A percentile compares a stretch with the other conserved stretches of the same genome.
These are phyloP conservation scores for Panagrolaimus sp. DNA, from an alignment of 1,140 invertebrate species.

Conservation along the genomic window DNA sequence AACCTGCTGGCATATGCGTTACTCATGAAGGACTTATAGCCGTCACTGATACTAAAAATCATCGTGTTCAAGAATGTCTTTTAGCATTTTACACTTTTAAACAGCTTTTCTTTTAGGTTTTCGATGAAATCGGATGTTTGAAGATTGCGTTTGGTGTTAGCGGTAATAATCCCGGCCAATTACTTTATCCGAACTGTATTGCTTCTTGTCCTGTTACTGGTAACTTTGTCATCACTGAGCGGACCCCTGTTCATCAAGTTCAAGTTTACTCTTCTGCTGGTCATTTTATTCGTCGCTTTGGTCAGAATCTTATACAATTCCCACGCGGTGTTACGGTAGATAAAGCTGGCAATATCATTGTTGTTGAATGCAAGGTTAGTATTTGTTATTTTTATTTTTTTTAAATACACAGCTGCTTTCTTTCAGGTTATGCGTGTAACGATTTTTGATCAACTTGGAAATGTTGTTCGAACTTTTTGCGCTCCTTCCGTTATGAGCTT, in stretches of 20 bases:
- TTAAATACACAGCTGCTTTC: no score
- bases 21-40: neutral
- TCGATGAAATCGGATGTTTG: neutral
- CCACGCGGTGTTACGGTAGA: conserved; percentile 15
- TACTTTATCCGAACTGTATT: conserved; percentile 18
- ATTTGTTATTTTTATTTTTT: no score
- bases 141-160: neutral
- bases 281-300: conserved; percentile 18
- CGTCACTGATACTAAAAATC: conserved; percentile 16
- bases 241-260: conserved; percentile 13
- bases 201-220: conserved; percentile 3
- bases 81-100: neutral
- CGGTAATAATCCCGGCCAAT: neutral
- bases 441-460: conserved; percentile 7
- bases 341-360: neutral
- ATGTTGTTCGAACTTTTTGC: neutral
- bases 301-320: neutral
- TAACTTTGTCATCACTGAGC: conserved; percentile 13
- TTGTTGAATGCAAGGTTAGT: conserved; percentile 17
- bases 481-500: neutral
- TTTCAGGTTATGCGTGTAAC: neutral
- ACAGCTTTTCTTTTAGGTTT: neutral
- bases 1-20: conserved; percentile 3
- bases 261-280: conserved; percentile 12
- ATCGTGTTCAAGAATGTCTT: neutral